Conservation (phyloP, 2,888 invertebrate genomes). For the Periphyllus acericola region DNA sequence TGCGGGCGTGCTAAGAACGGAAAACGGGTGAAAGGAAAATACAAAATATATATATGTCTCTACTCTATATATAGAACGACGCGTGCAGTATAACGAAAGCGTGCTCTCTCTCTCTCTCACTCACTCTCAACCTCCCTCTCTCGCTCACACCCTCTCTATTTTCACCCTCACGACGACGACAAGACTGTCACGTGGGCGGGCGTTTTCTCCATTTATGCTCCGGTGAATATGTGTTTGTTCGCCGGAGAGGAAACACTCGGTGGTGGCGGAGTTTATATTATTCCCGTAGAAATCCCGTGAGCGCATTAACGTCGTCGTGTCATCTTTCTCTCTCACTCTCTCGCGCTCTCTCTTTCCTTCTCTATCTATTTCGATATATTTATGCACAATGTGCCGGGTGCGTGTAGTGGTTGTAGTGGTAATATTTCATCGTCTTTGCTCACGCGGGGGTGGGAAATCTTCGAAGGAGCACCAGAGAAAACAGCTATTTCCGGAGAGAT, state of each 20-base stretch:
- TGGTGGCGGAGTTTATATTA: slow-evolving; percentile 4
- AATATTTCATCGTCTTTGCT: slow-evolving; percentile 31
- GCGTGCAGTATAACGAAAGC: slow-evolving; percentile 12
- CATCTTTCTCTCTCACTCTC: neutral
- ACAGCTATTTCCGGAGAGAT: slow-evolving; percentile 17
- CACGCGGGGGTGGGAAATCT: neutral
- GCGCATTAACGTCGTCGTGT: slow-evolving; percentile 33
- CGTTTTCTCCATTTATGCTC: slow-evolving; percentile 48
- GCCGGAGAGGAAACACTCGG: slow-evolving; percentile 34
- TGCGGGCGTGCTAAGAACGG: neutral
- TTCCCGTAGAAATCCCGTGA: slow-evolving; percentile 46
- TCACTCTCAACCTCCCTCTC: neutral
- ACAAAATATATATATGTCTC: slow-evolving; percentile 9
- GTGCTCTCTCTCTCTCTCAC: neutral
- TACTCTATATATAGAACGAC: neutral
- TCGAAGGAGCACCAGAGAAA: neutral
- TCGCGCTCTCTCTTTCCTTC: neutral
- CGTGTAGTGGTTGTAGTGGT: neutral
- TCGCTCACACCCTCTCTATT: neutral
- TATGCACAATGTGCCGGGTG: slow-evolving; percentile 20
- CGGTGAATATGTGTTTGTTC: slow-evolving; percentile 41
- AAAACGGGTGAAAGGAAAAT: slow-evolving; percentile 35
- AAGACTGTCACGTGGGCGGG: slow-evolving; percentile 8
- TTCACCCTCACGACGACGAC: neutral
- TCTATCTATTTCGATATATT: neutral